A percentile compares a stretch with the other conserved stretches of the same genome.
These are phyloP conservation scores for Apis dorsata DNA, from an alignment of 1,140 invertebrate genomes.

Conservation along the genomic window DNA sequence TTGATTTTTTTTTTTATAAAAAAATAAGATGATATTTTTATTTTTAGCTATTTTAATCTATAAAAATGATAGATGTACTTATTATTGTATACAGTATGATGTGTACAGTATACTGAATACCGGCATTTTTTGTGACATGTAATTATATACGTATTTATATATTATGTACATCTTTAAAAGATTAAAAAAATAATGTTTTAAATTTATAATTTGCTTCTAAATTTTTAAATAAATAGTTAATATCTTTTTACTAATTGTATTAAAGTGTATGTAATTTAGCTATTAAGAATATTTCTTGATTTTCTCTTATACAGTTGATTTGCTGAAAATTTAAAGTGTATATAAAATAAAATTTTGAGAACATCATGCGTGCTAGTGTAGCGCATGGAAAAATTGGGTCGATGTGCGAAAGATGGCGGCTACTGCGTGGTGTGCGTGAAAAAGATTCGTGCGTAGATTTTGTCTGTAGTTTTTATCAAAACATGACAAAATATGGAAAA, in stretches of 20 bases:
- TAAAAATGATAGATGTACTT: neutral
- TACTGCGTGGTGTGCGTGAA: slow-evolving; percentile 66
- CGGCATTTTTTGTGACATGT: slow-evolving; percentile 2
- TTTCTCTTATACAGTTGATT: neutral
- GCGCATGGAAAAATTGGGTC: slow-evolving; percentile 75
- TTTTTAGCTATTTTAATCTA: neutral
- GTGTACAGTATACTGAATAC: neutral
- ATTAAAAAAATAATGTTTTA: neutral
- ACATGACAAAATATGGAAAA: slow-evolving; percentile 54
- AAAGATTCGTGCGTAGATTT: slow-evolving; percentile 29
- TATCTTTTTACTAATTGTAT: neutral
- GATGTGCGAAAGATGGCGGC: slow-evolving; percentile 78
- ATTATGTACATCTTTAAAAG: no score
- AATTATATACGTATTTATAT: neutral
- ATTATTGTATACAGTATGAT: neutral
- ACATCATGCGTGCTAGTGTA: slow-evolving; percentile 50
- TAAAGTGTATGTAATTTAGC: neutral
- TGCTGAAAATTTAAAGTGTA: slow-evolving; percentile 6
- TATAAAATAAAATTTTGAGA: slow-evolving; percentile 44
- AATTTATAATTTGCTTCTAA: neutral
- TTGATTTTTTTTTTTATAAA: neutral
- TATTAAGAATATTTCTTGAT: neutral
- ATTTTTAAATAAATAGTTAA: neutral
- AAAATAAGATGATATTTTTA: neutral
- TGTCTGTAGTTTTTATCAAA: slow-evolving; percentile 40